phyloP scores from a whole-genome alignment of 2,888 invertebrate species.

The Polia nebulosa region DNA sequence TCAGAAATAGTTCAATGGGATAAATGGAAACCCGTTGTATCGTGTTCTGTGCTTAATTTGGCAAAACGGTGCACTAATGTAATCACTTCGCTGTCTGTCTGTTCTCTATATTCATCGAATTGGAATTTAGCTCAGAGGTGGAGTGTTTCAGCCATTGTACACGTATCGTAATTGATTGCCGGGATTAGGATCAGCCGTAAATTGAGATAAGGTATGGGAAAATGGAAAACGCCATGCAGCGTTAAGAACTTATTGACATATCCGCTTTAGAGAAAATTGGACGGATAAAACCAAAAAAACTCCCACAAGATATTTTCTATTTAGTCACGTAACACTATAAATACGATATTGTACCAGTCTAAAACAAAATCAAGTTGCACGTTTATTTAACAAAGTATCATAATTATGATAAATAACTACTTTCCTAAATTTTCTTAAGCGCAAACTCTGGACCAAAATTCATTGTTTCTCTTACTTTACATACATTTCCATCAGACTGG shows the following conservation, averaged over 20 bases:
- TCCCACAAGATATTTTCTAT: not conserved
- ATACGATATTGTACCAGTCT: not conserved
- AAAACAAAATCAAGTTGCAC: not conserved
- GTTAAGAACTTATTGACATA: not conserved
- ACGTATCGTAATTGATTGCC: not conserved
- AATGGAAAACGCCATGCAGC: not conserved
- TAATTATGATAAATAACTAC: slow-evolving; percentile 13
- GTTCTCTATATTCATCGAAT: not conserved
- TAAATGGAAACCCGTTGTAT: not conserved
- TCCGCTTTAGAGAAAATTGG: not conserved
- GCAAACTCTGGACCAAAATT: slow-evolving; percentile 29
- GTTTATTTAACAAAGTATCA: slow-evolving; percentile 7
- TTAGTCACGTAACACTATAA: not conserved
- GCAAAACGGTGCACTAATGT: not conserved
- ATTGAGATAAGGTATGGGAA: not conserved
- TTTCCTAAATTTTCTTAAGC: slow-evolving; percentile 30
- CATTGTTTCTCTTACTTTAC: slow-evolving; percentile 37
- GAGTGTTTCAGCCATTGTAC: not conserved
- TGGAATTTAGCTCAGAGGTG: not conserved
- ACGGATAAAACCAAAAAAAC: not conserved
- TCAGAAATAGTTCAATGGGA: not conserved
- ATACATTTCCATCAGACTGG: slow-evolving; percentile 30
- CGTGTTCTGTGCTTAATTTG: not conserved
- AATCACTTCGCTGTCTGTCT: too few species aligned
- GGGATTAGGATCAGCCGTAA: not conserved